phyloP scores from a whole-genome alignment of 2,888 invertebrate genomes.

The Andricus quercusramuli region DNA sequence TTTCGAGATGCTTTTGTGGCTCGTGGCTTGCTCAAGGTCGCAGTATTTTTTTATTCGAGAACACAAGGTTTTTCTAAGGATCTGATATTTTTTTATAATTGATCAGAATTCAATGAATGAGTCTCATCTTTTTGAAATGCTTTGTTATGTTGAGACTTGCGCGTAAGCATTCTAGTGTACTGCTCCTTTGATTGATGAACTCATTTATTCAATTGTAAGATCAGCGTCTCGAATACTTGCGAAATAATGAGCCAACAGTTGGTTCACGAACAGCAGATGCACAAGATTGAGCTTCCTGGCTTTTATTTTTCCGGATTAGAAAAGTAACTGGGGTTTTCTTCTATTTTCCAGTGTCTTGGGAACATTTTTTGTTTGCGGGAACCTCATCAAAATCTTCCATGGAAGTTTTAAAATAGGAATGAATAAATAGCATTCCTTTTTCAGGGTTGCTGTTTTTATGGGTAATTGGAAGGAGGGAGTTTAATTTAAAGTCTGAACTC shows the following conservation, averaged over 20 bases:
- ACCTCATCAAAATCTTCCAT: background rate
- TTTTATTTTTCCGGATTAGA: background rate
- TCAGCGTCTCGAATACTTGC: conserved; percentile 38
- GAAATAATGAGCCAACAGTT: conserved; percentile 34
- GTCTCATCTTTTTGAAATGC: conserved; percentile 2
- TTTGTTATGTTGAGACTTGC: conserved; percentile 1
- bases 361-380: background rate
- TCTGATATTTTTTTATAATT: background rate
- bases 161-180: conserved; percentile 18
- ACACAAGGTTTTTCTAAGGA: background rate
- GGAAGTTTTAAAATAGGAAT: background rate
- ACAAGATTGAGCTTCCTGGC: conserved; percentile 10
- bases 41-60: conserved; percentile 11
- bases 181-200: conserved; percentile 40
- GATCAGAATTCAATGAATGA: background rate
- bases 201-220: conserved; percentile 42
- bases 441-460: conserved; percentile 1
- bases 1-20: conserved; percentile 35
- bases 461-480: conserved; percentile 10
- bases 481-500: background rate
- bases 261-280: conserved; percentile 25
- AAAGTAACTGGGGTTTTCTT: background rate
- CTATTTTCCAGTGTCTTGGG: background rate
- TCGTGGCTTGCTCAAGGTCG: conserved; percentile 38
- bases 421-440: background rate